These are phyloP conservation scores for Manacus vitellinus DNA, from an alignment of 2,113 vertebrate species.

Conservation along the genomic window DNA sequence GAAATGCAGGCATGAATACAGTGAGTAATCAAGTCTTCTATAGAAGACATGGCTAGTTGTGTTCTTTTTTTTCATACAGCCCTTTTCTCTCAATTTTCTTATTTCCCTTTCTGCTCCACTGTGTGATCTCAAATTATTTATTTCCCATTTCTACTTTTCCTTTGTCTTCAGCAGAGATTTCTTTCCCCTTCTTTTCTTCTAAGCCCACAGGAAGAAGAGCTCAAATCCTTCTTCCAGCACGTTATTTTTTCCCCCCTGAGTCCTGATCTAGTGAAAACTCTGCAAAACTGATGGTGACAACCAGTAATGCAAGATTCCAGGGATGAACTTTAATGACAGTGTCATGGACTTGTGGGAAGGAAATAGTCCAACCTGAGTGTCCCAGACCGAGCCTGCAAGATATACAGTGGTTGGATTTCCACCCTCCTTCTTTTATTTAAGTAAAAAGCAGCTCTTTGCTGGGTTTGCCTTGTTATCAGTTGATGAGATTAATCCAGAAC, in stretches of 20 bases:
- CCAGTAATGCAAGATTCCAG: neutral
- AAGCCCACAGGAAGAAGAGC: neutral
- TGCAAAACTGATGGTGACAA: neutral
- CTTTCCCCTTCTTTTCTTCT: neutral
- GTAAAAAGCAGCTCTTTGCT: neutral
- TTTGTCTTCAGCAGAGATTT: neutral
- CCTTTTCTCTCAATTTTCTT: neutral
- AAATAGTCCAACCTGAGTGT: neutral
- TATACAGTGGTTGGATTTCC: neutral
- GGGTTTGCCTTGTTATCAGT: neutral
- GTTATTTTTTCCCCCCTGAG: neutral
- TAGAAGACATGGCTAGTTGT: neutral
- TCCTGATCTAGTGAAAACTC: neutral
- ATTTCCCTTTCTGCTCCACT: neutral
- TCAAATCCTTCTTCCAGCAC: neutral
- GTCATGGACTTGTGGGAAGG: neutral
- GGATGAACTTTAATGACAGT: neutral
- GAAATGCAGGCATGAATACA: neutral
- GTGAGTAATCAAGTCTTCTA: neutral
- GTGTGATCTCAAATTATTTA: neutral
- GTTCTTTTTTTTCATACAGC: neutral
- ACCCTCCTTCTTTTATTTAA: neutral
- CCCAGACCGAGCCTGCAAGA: neutral
- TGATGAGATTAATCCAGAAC: conserved; percentile 2
- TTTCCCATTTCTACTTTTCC: neutral